phyloP scores from a whole-genome alignment of 2,888 invertebrate species.

The Lasioglossum calceatum region DNA sequence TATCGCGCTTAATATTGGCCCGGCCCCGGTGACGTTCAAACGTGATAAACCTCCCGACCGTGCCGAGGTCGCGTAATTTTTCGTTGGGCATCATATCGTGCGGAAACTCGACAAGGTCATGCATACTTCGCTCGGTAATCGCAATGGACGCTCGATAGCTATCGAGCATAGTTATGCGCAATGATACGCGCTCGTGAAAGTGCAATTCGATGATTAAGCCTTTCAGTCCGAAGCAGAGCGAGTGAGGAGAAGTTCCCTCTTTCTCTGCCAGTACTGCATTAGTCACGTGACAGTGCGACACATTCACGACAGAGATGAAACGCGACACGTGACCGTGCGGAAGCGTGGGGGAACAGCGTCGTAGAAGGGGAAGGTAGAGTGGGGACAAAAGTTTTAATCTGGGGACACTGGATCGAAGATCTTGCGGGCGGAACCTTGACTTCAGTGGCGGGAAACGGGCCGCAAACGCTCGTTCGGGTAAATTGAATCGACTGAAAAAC shows the following conservation, averaged over 20 bases:
- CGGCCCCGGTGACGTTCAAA: conserved; percentile 64
- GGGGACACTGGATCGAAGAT: background rate
- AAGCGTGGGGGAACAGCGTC: too few relatives aligned
- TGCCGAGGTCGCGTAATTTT: conserved; percentile 55
- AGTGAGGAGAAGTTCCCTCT: too few relatives aligned
- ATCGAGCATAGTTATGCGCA: background rate
- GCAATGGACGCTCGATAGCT: background rate
- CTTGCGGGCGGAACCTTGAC: background rate
- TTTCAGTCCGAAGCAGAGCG: background rate
- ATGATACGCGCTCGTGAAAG: background rate
- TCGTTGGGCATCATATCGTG: conserved; percentile 31
- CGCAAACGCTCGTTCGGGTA: background rate
- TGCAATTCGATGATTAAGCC: background rate
- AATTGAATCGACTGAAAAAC: background rate
- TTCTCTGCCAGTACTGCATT: too few relatives aligned
- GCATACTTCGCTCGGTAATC: background rate
- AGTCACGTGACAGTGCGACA: too few relatives aligned
- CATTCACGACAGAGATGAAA: too few relatives aligned
- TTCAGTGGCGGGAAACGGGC: background rate
- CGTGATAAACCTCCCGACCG: conserved; percentile 63
- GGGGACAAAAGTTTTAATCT: too few relatives aligned
- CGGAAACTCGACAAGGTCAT: conserved; percentile 30
- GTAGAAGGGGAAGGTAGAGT: too few relatives aligned
- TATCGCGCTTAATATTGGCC: conserved; percentile 72
- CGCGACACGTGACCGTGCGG: too few relatives aligned